phyloP scores from a whole-genome alignment of 2,797 vertebrate genomes.

The Lepidocolaptes lacrymiger region DNA sequence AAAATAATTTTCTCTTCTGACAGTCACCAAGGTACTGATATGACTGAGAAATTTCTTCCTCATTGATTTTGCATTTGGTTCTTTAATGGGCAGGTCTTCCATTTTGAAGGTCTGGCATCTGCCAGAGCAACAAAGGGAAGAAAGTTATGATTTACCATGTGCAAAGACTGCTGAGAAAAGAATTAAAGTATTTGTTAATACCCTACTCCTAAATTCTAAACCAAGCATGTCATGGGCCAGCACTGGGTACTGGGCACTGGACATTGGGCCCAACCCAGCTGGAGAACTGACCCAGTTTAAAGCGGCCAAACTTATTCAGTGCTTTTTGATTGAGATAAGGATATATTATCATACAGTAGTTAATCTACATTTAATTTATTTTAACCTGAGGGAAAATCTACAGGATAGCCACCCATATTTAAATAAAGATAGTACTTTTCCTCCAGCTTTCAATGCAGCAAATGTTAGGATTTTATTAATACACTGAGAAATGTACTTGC shows the following conservation, averaged over 20 bases:
- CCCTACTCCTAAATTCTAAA: background rate
- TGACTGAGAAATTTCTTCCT: background rate
- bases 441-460: background rate
- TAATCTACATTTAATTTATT: slow-evolving; percentile 5
- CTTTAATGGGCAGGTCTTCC: background rate
- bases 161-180: background rate
- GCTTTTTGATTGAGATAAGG: background rate
- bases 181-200: background rate
- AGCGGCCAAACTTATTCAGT: background rate
- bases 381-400: background rate
- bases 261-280: background rate
- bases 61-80: background rate
- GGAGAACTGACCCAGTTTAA: background rate
- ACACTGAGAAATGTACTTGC: slow-evolving; percentile 37
- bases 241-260: background rate
- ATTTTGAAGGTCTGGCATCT: background rate
- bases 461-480: slow-evolving; percentile 44
- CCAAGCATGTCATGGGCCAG: background rate
- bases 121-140: background rate
- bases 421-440: background rate
- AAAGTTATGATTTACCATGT: background rate
- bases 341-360: background rate
- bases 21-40: background rate
- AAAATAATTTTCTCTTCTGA: background rate
- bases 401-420: background rate